These are phyloP conservation scores for Gandaritis pyraliata DNA, from an alignment of 2,888 invertebrate species.

Conservation along the genomic window DNA sequence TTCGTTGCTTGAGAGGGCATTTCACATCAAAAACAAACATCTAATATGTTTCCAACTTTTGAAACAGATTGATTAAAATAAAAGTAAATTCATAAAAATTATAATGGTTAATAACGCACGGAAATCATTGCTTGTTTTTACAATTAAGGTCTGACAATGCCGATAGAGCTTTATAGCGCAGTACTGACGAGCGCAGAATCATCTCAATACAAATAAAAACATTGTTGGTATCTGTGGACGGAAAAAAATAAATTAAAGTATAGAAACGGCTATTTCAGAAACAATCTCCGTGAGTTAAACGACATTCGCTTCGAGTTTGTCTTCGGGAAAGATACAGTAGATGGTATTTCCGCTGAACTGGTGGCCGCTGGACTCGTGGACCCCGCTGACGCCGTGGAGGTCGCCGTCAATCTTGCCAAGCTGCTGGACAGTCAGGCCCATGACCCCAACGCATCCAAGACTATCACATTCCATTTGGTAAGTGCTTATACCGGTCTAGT, in stretches of 20 bases:
- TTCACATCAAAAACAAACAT: too few species aligned
- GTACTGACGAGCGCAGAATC: too few species aligned
- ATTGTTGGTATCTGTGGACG: not conserved
- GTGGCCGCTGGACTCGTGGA: constrained; percentile 98
- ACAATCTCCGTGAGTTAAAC: constrained; percentile 95
- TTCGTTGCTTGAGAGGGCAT: too few species aligned
- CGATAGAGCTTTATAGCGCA: too few species aligned
- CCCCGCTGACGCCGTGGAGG: constrained; percentile 72
- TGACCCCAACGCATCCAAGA: constrained; percentile 34
- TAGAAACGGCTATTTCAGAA: constrained; percentile 79
- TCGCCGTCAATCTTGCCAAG: constrained; percentile 60
- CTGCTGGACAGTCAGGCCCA: constrained; percentile 51
- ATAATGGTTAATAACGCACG: too few species aligned
- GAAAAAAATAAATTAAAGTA: constrained; percentile 13
- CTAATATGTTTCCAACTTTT: too few species aligned
- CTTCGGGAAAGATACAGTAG: constrained; percentile 93
- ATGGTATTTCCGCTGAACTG: constrained; percentile 96
- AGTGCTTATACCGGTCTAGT: constrained; percentile 32
- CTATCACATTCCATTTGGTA: constrained; percentile 72
- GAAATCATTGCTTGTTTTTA: too few species aligned
- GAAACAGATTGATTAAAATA: too few species aligned
- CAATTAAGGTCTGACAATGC: too few species aligned
- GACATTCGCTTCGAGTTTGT: constrained; percentile 99
- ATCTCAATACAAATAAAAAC: not conserved
- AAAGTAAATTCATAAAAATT: too few species aligned